Percentiles rank a stretch among this genome's conserved stretches.
These are phyloP conservation scores for Hycleus cichorii DNA, from an alignment of 1,140 invertebrate species.

Conservation along the genomic window DNA sequence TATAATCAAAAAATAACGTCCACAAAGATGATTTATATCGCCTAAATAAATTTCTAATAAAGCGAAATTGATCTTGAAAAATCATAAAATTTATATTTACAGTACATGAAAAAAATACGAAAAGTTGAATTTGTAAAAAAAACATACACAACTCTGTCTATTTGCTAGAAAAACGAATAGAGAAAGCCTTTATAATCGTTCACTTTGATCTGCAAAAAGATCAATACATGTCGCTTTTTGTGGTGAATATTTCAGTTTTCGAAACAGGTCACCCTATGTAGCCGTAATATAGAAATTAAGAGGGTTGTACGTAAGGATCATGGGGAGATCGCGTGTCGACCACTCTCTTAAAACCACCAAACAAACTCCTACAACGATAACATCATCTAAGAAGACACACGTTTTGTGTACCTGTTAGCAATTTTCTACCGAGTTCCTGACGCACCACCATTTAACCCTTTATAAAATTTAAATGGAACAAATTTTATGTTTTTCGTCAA, in stretches of 20 bases:
- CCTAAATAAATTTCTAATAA: conserved; percentile 1
- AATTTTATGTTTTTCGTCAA: no score
- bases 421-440: neutral
- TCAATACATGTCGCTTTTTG: conserved; percentile 3
- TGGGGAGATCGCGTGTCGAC: conserved; percentile 14
- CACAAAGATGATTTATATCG: neutral
- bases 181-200: neutral
- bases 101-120: neutral
- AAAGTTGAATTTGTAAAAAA: neutral
- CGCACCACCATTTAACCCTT: no score
- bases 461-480: no score
- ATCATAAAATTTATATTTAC: conserved; percentile 1
- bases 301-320: conserved; percentile 7
- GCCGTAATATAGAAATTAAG: neutral
- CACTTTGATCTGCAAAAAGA: neutral
- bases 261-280: conserved; percentile 1
- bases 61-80: neutral
- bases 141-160: no score
- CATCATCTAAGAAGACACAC: conserved; percentile 2
- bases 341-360: neutral
- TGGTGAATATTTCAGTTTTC: conserved; percentile 8
- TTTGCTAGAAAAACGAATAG: no score
- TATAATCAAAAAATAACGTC: conserved; percentile 2
- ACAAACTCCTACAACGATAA: no score
- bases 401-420: conserved; percentile 15